Base-by-base conservation (phyloP, 2,797 vertebrate genomes). In the Halcyon smyrnensis region DNA sequence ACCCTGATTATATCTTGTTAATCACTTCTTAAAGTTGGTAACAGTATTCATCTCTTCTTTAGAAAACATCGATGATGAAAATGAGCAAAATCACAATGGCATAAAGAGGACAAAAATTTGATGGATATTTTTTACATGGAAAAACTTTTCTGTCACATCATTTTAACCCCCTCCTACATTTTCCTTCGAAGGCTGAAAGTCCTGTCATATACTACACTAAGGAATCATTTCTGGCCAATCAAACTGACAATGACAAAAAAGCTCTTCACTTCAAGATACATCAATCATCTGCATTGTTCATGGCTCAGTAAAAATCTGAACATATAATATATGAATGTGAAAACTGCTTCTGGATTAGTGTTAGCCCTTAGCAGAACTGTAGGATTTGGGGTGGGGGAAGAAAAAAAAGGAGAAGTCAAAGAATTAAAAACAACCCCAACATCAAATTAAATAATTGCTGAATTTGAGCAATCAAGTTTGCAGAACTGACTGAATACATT, bases 311-410 rank as follows among this genome's bases (percentile, higher is more conserved):
- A 94, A 50, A 68, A 89, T 69, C 37, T 87, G 56, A 91, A 83
- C 37, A 65, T 43, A 57, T 32, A 76, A 48, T 53, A 70, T 36
- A 77, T 4, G 41, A 64, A 79, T 63, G 75, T 75, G 80, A 89
- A 96, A 96, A 85, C 74, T 86, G 70, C 51, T 87, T 92, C 70
- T 85, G 46, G n/a, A 88, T 87, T 65, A 81, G 11, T 59, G 43
- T 56, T 84, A 76, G 19, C 23, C 37, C 7, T 50, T 45, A 60
- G 53, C 4, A 81, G 25, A 84, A 56, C 7, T 43, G 28, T 18
- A 20, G 27, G 27, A 28, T 13, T 28, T 5, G 6, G 24, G 15
- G 34, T 6, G 8, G 43, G 18, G 43, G 18, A 45, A 41, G 39
- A 41, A 37, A 37, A 25, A 39, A 28, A 8, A 30, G 13, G 16